Evolutionary conservation across 2,888 invertebrate genomes (phyloP).

Genomic region (Pristionchus entomophagus): DNA sequence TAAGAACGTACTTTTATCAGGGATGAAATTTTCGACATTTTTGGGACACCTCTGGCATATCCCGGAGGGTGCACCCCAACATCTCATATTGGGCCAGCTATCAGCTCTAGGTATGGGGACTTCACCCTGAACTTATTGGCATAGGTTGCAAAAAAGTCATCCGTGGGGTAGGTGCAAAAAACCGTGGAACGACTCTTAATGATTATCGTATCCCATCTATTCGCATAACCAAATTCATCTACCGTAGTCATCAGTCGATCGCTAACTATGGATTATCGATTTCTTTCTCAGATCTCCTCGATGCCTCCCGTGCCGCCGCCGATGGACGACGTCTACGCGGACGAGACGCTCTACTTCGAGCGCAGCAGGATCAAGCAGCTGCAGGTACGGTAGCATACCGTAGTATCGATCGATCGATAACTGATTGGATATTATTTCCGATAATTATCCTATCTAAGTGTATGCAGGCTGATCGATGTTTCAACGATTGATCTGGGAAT

Average conservation of each 20-base stretch:
- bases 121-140: too few relatives aligned
- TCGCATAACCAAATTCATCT: not conserved
- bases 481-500: not conserved
- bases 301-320: constrained; percentile 56
- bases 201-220: not conserved
- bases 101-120: too few relatives aligned
- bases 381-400: constrained; percentile 76
- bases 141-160: too few relatives aligned
- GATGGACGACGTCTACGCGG: constrained; percentile 67
- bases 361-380: constrained; percentile 70
- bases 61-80: too few relatives aligned
- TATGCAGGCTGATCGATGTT: not conserved
- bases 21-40: too few relatives aligned
- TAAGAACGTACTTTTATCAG: too few relatives aligned
- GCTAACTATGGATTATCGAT: not conserved
- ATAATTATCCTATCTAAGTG: too few relatives aligned
- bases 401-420: not conserved
- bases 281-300: not conserved
- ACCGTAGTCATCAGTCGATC: not conserved
- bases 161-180: too few relatives aligned
- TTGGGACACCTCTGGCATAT: too few relatives aligned
- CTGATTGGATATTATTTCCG: not conserved
- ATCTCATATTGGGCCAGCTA: too few relatives aligned
- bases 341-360: constrained; percentile 74
- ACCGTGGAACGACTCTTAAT: too few relatives aligned